Percentiles rank a stretch among this genome's conserved stretches.
Conservation (phyloP, 2,797 vertebrate species). For the Valencia hispanica region DNA sequence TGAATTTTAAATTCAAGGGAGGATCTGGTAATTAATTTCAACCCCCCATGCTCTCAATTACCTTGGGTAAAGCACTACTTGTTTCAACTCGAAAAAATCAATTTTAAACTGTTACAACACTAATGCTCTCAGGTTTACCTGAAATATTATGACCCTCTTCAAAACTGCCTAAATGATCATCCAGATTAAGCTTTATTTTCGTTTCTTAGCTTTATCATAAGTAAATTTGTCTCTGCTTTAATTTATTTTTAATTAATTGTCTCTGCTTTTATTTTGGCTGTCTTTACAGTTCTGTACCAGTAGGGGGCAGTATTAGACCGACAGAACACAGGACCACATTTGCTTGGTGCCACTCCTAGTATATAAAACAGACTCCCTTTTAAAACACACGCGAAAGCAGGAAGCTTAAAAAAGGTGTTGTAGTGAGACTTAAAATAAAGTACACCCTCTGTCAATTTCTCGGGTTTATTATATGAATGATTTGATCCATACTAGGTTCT, state of each 20-base stretch:
- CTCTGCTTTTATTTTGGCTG: neutral
- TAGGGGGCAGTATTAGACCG: conserved; percentile 33
- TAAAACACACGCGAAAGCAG: neutral
- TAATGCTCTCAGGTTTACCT: conserved; percentile 6
- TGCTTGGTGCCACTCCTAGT: conserved; percentile 11
- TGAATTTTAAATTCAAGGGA: neutral
- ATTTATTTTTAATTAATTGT: neutral
- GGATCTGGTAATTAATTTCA: neutral
- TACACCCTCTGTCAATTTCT: neutral
- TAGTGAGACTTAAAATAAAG: neutral
- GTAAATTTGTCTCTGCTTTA: neutral
- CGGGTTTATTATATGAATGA: neutral
- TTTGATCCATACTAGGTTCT: neutral
- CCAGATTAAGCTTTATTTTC: neutral
- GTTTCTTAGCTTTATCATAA: too few relatives aligned
- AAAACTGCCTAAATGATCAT: neutral
- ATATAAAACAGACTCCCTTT: neutral
- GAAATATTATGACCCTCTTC: neutral
- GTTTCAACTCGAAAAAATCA: conserved; percentile 3
- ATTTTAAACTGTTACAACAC: neutral
- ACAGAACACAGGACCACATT: accelerated
- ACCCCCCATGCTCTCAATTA: neutral
- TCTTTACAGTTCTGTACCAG: conserved; percentile 7
- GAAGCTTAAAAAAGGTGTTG: neutral
- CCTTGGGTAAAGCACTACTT: neutral